Conservation (phyloP, 1,140 invertebrate species). For the Goniozus legneri region DNA sequence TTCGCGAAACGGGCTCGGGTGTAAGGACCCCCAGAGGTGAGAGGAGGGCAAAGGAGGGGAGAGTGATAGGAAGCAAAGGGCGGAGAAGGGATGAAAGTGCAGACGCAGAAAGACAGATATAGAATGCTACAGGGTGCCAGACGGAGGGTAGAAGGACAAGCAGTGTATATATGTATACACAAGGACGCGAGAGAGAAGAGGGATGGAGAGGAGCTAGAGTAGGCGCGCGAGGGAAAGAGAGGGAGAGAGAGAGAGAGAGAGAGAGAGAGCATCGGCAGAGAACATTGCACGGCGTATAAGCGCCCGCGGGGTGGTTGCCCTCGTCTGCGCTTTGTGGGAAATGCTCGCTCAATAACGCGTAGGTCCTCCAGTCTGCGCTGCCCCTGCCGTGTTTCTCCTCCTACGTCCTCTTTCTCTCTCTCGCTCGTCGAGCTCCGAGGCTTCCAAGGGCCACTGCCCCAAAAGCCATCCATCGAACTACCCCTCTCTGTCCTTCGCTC, state of each 20-base stretch:
- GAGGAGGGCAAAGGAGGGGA: conserved; percentile 18
- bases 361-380: conserved; percentile 33
- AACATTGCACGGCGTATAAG: conserved; percentile 32
- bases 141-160: conserved; percentile 6
- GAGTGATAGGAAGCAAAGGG: neutral
- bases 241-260: conserved; percentile 19
- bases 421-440: neutral
- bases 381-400: conserved; percentile 29
- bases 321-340: conserved; percentile 52
- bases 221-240: too few species aligned
- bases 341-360: conserved; percentile 52
- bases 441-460: conserved; percentile 31
- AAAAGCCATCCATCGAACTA: conserved; percentile 30
- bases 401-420: conserved; percentile 31
- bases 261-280: conserved; percentile 16
- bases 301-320: conserved; percentile 49
- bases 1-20: too few species aligned
- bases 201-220: conserved; percentile 16
- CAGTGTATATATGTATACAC: conserved; percentile 6
- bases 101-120: too few species aligned
- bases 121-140: too few species aligned
- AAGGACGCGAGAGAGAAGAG: conserved; percentile 8
- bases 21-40: conserved; percentile 5
- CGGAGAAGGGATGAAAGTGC: neutral
- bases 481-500: conserved; percentile 21